phyloP scores from a whole-genome alignment of 2,797 vertebrate genomes.

The Philypnodon macrostomus region DNA sequence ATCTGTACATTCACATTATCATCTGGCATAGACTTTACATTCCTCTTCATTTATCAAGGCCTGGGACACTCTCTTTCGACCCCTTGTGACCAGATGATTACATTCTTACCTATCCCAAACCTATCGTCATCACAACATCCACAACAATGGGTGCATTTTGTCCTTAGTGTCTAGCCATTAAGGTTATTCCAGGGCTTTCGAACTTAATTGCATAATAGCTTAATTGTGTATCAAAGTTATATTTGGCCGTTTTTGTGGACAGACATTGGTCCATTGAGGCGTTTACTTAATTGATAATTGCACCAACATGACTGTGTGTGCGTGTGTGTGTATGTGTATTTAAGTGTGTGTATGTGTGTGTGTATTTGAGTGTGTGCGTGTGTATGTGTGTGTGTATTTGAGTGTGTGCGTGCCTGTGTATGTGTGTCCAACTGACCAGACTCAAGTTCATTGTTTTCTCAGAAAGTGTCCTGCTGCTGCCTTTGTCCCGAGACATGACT shows the following conservation, averaged over 20 bases:
- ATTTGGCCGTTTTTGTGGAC: background rate
- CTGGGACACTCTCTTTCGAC: too few relatives aligned
- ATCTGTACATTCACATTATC: too few relatives aligned
- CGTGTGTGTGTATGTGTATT: constrained; percentile 3
- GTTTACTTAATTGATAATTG: too few relatives aligned
- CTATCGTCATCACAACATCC: too few relatives aligned
- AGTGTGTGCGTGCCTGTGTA: constrained; percentile 6
- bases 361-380: background rate
- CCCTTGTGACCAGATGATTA: background rate
- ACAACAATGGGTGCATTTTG: too few relatives aligned
- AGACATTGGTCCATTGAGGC: background rate
- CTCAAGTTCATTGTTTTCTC: constrained; percentile 18
- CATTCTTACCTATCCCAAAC: too few relatives aligned
- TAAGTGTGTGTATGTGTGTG: constrained; percentile 4
- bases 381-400: constrained; percentile 3
- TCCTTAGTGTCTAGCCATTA: too few relatives aligned
- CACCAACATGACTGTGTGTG: background rate
- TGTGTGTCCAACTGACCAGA: constrained; percentile 4
- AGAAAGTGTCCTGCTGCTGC: constrained; percentile 21
- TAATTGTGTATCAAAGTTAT: background rate
- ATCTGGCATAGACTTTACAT: too few relatives aligned
- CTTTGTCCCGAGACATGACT: constrained; percentile 13
- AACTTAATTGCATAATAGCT: too few relatives aligned
- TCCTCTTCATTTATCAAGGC: too few relatives aligned
- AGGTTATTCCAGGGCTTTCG: too few relatives aligned